These are phyloP conservation scores for Epistrophe grossulariae DNA, from an alignment of 2,888 invertebrate genomes.

Conservation along the genomic window DNA sequence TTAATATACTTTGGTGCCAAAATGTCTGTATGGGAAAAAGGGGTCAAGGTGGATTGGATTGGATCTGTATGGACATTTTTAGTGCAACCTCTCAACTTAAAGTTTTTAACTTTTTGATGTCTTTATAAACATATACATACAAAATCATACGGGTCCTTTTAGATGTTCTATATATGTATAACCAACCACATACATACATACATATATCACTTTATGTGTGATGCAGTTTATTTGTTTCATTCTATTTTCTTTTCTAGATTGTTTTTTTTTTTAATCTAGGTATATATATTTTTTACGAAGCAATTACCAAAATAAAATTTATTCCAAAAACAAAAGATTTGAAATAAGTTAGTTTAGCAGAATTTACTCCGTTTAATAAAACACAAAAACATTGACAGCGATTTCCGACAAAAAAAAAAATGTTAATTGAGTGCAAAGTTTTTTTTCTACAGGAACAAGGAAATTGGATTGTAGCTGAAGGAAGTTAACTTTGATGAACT, in stretches of 20 bases:
- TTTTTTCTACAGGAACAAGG: not conserved
- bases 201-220: not conserved
- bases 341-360: constrained; percentile 34
- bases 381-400: constrained; percentile 25
- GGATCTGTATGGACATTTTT: not conserved
- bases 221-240: not conserved
- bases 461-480: constrained; percentile 17
- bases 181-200: not conserved
- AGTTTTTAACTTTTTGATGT: constrained; percentile 35
- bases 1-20: constrained; percentile 62
- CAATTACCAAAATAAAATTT: constrained; percentile 43
- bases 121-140: not conserved
- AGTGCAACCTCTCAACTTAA: constrained; percentile 22
- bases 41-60: constrained; percentile 65
- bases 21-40: constrained; percentile 47
- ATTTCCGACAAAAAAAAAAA: constrained; percentile 15
- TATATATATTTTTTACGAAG: not conserved
- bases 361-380: not conserved
- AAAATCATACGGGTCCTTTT: not conserved
- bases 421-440: constrained; percentile 21
- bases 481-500: not conserved
- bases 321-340: not conserved
- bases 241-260: not conserved
- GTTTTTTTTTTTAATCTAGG: not conserved
- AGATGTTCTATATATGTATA: not conserved